Evolutionary conservation across 2,113 vertebrate genomes (phyloP).

Genomic region (Zeus faber): DNA sequence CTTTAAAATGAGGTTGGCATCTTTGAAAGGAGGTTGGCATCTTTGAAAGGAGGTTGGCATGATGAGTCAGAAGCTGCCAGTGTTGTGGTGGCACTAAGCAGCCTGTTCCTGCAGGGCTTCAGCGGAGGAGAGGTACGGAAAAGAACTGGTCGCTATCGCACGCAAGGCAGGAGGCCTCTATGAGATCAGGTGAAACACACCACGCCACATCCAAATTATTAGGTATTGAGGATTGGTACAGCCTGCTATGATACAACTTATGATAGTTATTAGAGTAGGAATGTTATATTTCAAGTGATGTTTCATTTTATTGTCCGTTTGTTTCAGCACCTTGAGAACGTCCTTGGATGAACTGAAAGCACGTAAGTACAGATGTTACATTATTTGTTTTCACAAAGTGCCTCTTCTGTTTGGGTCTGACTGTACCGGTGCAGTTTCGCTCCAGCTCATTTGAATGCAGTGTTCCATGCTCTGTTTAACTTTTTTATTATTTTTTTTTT

Average conservation of each 20-base stretch:
- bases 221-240: neutral
- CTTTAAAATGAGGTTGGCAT: conserved; percentile 84
- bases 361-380: conserved; percentile 74
- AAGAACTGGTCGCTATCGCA: conserved; percentile 87
- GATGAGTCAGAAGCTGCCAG: too few relatives aligned
- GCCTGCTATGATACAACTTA: neutral
- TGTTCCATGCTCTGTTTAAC: neutral
- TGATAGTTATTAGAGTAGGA: too few relatives aligned
- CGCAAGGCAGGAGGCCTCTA: conserved; percentile 86
- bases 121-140: conserved; percentile 92
- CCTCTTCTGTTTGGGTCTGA: neutral
- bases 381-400: neutral
- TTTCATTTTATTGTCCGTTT: too few relatives aligned
- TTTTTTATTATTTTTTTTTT: neutral
- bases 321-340: conserved; percentile 82
- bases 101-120: conserved; percentile 87
- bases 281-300: conserved; percentile 5
- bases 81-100: too few relatives aligned
- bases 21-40: too few relatives aligned
- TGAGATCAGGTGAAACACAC: conserved; percentile 88
- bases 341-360: conserved; percentile 89
- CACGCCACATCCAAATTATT: neutral
- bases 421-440: neutral
- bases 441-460: neutral
- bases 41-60: too few relatives aligned